A percentile compares a stretch with the other conserved stretches of the same genome.
phyloP scores from a whole-genome alignment of 1,140 invertebrate species.

The Papilio glaucus region DNA sequence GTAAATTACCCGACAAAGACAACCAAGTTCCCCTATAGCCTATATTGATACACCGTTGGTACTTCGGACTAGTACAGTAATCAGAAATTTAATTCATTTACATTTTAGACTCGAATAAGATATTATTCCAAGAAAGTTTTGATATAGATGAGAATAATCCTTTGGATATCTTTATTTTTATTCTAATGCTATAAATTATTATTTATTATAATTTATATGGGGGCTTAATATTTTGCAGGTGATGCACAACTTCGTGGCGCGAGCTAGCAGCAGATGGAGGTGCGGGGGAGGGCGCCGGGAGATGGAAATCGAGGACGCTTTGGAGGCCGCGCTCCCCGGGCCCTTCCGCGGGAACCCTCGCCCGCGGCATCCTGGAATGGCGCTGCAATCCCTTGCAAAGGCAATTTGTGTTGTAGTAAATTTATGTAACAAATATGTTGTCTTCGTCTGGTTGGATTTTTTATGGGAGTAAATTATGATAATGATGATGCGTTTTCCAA shows the following conservation, averaged over 20 bases:
- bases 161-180: too few relatives aligned
- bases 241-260: not conserved
- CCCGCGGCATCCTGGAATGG: not conserved
- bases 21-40: not conserved
- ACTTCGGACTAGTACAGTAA: not conserved
- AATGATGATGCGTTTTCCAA: not conserved
- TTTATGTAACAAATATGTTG: not conserved
- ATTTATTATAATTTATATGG: not conserved
- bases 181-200: not conserved
- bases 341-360: not conserved
- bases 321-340: not conserved
- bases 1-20: not conserved
- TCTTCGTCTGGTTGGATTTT: not conserved
- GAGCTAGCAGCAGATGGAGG: not conserved
- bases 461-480: not conserved
- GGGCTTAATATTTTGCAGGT: not conserved
- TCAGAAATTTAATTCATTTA: not conserved
- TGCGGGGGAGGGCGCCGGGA: not conserved
- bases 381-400: slow-evolving; percentile 1
- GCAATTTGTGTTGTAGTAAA: not conserved
- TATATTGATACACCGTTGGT: not conserved
- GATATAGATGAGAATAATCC: not conserved
- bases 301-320: not conserved
- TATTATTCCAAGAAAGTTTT: not conserved
- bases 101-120: not conserved